Percentiles rank a stretch among this genome's conserved stretches.
phyloP scores from a whole-genome alignment of 2,113 vertebrate species.

The Formicarius rufipectus region DNA sequence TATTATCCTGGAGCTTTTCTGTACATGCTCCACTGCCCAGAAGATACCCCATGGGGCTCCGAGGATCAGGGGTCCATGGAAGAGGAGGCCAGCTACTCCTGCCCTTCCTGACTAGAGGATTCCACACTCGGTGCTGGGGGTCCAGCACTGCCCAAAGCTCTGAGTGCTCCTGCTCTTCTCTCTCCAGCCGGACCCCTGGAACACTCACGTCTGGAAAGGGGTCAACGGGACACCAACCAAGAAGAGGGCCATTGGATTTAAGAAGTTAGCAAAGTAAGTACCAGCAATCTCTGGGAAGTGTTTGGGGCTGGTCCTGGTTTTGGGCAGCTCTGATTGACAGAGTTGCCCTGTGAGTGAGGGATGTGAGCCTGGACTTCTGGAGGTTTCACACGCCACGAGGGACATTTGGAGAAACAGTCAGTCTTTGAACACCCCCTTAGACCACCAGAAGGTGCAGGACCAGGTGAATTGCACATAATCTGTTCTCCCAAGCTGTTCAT shows the following conservation, averaged over 20 bases:
- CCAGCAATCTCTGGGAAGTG: background rate
- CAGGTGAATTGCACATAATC: background rate
- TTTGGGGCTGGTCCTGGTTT: background rate
- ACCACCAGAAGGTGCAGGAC: background rate
- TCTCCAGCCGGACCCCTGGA: constrained; percentile 90
- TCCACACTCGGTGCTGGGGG: background rate
- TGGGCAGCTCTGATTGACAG: background rate
- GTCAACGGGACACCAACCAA: constrained; percentile 96
- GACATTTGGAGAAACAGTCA: background rate
- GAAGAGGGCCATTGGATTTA: constrained; percentile 95
- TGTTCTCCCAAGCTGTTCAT: background rate
- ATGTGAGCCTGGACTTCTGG: background rate
- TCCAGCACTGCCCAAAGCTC: background rate
- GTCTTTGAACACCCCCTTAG: background rate
- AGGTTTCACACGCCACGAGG: background rate
- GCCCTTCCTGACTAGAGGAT: background rate
- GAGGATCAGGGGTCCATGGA: background rate
- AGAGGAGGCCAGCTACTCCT: background rate
- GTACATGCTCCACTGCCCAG: background rate
- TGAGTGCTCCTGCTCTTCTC: background rate
- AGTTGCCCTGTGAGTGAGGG: fast-evolving
- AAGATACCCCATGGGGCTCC: background rate
- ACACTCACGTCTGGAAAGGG: constrained; percentile 92
- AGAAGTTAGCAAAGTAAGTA: constrained; percentile 97
- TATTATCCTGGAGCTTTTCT: background rate